phyloP scores from a whole-genome alignment of 53 echinoderm and acorn worm genomes.

The Astropecten irregularis region DNA sequence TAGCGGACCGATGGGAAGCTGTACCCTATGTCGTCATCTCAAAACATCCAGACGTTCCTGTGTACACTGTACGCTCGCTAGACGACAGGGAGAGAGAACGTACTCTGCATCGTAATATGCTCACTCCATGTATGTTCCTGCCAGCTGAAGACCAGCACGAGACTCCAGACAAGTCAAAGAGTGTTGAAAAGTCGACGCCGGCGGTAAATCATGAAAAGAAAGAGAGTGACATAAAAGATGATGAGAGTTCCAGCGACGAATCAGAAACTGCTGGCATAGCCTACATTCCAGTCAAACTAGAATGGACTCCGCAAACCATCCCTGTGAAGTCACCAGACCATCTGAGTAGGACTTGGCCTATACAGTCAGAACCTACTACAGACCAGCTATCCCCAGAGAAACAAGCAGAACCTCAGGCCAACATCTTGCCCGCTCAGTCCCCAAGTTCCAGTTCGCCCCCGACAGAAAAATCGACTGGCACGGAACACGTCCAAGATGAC shows the following conservation, averaged over 20 bases:
- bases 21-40: slow-evolving; percentile 8
- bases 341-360: too few relatives aligned
- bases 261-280: not conserved
- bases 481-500: not conserved
- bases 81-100: not conserved
- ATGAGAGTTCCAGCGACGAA: not conserved
- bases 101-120: slow-evolving; percentile 32
- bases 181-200: too few relatives aligned
- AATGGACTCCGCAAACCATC: not conserved
- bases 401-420: not conserved
- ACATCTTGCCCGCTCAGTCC: not conserved
- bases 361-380: too few relatives aligned
- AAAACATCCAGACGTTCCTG: slow-evolving; percentile 9
- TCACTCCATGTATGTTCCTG: slow-evolving; percentile 44
- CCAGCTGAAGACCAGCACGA: not conserved
- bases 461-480: not conserved
- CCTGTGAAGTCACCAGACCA: not conserved
- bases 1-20: slow-evolving; percentile 25
- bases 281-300: not conserved
- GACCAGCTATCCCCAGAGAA: too few relatives aligned
- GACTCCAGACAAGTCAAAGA: not conserved
- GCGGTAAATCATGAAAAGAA: too few relatives aligned
- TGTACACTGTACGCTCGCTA: not conserved
- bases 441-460: not conserved
- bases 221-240: too few relatives aligned